These are phyloP conservation scores for Sceloporus tristichus DNA, from an alignment of 2,113 vertebrate genomes.

Conservation along the genomic window DNA sequence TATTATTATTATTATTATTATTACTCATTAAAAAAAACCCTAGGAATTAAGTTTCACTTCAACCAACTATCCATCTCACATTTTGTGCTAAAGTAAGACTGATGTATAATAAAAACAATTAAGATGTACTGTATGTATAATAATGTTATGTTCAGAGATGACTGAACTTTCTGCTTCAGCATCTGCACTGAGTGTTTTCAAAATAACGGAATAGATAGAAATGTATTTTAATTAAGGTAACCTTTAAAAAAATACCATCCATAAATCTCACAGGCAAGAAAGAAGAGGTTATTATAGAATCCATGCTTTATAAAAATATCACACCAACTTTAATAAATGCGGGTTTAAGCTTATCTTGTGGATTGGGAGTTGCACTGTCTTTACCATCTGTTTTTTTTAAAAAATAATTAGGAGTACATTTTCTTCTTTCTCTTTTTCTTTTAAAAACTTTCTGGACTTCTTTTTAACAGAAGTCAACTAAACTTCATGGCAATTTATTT, in stretches of 20 bases:
- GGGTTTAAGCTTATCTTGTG: conserved; percentile 36
- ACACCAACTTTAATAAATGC: conserved; percentile 48
- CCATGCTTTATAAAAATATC: conserved; percentile 51
- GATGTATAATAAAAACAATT: conserved; percentile 26
- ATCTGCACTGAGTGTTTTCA: conserved; percentile 31
- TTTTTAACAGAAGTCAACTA: conserved; percentile 15
- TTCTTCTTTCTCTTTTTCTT: conserved; percentile 10
- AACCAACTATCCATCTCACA: conserved; percentile 16
- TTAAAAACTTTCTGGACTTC: conserved; percentile 9
- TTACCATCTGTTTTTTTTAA: conserved; percentile 45
- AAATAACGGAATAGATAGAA: conserved; percentile 35
- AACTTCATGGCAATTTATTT: conserved; percentile 27
- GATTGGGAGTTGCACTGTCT: conserved; percentile 57
- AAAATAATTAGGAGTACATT: conserved; percentile 47
- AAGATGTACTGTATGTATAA: conserved; percentile 13
- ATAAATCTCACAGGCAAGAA: conserved; percentile 22
- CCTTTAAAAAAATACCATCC: conserved; percentile 42
- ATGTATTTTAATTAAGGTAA: conserved; percentile 53
- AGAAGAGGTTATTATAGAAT: conserved; percentile 9
- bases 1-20: too few relatives aligned
- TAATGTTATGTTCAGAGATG: conserved; percentile 36
- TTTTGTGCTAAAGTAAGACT: conserved; percentile 28
- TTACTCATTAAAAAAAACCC: neutral
- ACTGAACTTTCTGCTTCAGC: conserved; percentile 25
- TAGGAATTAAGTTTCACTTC: neutral